A percentile compares a stretch with the other conserved stretches of the same genome.
phyloP scores from a whole-genome alignment of 2,113 vertebrate species.

The Numida meleagris region DNA sequence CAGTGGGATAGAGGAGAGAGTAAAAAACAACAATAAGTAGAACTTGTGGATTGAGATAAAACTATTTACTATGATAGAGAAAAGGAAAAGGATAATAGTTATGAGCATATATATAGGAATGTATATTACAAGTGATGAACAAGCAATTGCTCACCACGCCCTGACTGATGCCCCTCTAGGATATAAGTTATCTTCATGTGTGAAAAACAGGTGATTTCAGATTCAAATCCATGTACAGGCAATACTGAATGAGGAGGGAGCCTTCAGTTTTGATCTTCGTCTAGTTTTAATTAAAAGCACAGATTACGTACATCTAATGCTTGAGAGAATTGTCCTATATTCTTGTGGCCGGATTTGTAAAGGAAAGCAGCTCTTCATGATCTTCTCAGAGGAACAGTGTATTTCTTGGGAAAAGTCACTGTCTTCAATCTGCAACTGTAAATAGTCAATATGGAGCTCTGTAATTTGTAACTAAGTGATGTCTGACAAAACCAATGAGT shows the following conservation, averaged over 20 bases:
- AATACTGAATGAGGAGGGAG: background rate
- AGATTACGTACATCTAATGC: background rate
- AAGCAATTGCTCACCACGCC: too few species aligned
- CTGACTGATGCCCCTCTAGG: background rate
- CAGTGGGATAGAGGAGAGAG: too few species aligned
- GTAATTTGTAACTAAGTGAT: background rate
- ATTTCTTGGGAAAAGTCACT: background rate
- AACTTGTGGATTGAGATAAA: too few species aligned
- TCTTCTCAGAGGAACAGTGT: background rate
- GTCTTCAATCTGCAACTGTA: background rate
- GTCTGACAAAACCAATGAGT: background rate
- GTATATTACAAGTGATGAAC: too few species aligned
- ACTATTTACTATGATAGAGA: too few species aligned
- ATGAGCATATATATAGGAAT: too few species aligned
- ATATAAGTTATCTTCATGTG: background rate
- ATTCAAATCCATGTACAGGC: background rate
- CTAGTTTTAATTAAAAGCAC: constrained; percentile 7
- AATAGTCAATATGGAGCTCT: background rate
- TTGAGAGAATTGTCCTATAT: background rate
- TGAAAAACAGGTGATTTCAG: background rate
- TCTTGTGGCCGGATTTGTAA: background rate
- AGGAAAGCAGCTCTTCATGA: background rate
- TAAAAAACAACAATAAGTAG: too few species aligned
- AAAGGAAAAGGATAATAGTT: too few species aligned
- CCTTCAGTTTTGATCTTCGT: background rate